These are phyloP conservation scores for Prorops nasuta DNA, from an alignment of 1,140 invertebrate genomes.

Conservation along the genomic window DNA sequence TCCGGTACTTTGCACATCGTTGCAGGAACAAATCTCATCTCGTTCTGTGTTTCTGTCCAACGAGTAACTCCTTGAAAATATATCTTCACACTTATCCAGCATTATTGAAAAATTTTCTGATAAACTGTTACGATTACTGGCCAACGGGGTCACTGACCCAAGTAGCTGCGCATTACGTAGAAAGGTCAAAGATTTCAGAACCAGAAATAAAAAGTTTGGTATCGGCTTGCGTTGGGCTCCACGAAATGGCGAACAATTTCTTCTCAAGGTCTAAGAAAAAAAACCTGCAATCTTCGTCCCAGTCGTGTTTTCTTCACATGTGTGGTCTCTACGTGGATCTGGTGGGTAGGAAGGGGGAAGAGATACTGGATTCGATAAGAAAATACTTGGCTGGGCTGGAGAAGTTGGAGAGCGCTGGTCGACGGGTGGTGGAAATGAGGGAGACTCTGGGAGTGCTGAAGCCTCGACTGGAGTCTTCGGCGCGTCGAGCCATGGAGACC, in stretches of 20 bases:
- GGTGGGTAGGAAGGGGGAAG: slow-evolving; percentile 58
- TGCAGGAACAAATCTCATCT: slow-evolving; percentile 68
- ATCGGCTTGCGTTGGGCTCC: slow-evolving; percentile 59
- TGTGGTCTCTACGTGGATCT: slow-evolving; percentile 60
- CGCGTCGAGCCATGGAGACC: slow-evolving; percentile 63
- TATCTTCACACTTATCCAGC: slow-evolving; percentile 61
- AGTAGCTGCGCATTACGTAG: slow-evolving; percentile 66
- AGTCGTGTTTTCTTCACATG: slow-evolving; percentile 64
- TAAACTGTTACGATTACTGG: slow-evolving; percentile 74
- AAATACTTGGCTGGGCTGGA: slow-evolving; percentile 64
- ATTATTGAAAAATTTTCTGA: slow-evolving; percentile 70
- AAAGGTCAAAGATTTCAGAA: slow-evolving; percentile 56
- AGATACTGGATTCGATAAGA: slow-evolving; percentile 57
- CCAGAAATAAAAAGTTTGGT: slow-evolving; percentile 52
- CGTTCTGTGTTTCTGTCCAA: slow-evolving; percentile 65
- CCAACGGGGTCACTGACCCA: slow-evolving; percentile 68
- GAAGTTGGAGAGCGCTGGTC: slow-evolving; percentile 65
- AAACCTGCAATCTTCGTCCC: slow-evolving; percentile 56
- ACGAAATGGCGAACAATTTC: slow-evolving; percentile 47
- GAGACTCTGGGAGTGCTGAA: slow-evolving; percentile 64
- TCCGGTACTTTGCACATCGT: slow-evolving; percentile 63
- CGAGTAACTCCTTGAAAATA: slow-evolving; percentile 58
- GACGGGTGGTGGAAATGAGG: slow-evolving; percentile 67
- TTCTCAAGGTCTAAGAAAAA: slow-evolving; percentile 43
- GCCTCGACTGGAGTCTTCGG: slow-evolving; percentile 68